phyloP scores from a whole-genome alignment of 2,888 invertebrate species.

The Furcula furcula region DNA sequence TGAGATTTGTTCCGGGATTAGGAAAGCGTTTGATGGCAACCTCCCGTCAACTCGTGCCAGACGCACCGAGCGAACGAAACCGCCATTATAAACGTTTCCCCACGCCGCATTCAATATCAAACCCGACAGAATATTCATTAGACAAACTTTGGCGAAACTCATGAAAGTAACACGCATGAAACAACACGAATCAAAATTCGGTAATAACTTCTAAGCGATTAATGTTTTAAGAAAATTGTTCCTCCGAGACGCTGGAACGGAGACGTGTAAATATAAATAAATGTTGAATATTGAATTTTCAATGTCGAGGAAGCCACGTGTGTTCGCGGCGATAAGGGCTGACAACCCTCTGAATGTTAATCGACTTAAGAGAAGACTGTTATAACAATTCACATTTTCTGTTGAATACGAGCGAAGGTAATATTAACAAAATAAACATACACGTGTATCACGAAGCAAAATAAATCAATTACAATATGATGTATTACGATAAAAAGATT shows the following conservation, averaged over 20 bases:
- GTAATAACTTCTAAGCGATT: constrained; percentile 54
- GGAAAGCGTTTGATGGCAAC: constrained; percentile 72
- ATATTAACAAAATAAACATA: too few relatives aligned
- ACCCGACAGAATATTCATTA: constrained; percentile 60
- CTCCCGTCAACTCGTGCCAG: constrained; percentile 53
- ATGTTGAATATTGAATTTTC: constrained; percentile 53
- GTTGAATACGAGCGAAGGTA: constrained; percentile 6
- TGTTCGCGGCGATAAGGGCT: constrained; percentile 46
- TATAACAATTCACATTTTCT: constrained; percentile 18
- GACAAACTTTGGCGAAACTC: constrained; percentile 51
- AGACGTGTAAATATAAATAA: constrained; percentile 55
- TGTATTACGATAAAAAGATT: too few relatives aligned
- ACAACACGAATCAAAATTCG: constrained; percentile 51
- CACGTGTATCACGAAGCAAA: too few relatives aligned
- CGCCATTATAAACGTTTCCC: constrained; percentile 49
- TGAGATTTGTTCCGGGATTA: constrained; percentile 82
- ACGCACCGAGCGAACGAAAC: constrained; percentile 49
- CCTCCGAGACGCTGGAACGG: constrained; percentile 25
- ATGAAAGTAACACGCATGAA: constrained; percentile 54
- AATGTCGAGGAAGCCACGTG: constrained; percentile 46
- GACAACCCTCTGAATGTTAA: constrained; percentile 41
- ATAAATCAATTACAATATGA: too few relatives aligned
- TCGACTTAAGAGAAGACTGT: constrained; percentile 24
- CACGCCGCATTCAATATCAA: constrained; percentile 49
- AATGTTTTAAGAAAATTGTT: constrained; percentile 50